Conservation (phyloP, 2,888 invertebrate genomes). For the Dusona sp. region DNA sequence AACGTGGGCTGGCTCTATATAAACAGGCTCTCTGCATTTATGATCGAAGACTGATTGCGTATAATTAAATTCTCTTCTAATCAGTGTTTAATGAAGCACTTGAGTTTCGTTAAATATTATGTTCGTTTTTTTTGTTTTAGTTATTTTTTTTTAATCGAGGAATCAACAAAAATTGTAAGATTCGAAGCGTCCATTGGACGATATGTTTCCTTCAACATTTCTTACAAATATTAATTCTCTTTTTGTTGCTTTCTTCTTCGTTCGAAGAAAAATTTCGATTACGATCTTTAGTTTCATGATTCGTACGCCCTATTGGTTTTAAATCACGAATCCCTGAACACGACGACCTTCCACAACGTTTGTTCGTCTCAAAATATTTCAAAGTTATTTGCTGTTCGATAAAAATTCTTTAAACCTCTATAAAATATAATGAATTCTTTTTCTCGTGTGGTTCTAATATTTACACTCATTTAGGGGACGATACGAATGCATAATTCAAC, state of each 20-base stretch:
- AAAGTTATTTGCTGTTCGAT: slow-evolving; percentile 13
- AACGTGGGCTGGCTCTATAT: slow-evolving; percentile 18
- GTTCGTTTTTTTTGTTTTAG: background rate
- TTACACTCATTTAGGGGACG: slow-evolving; percentile 65
- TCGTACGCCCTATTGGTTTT: background rate
- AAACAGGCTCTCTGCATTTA: slow-evolving; percentile 38
- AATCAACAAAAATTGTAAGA: slow-evolving; percentile 53
- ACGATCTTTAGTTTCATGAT: slow-evolving; percentile 32
- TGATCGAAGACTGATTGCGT: slow-evolving; percentile 53
- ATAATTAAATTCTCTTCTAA: slow-evolving; percentile 34
- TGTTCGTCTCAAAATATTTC: background rate
- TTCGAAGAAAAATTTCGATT: slow-evolving; percentile 30
- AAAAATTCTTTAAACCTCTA: slow-evolving; percentile 46
- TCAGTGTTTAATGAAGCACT: slow-evolving; percentile 58
- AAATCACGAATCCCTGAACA: background rate
- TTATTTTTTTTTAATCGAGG: slow-evolving; percentile 26
- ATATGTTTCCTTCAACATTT: slow-evolving; percentile 65
- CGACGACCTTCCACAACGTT: slow-evolving; percentile 15
- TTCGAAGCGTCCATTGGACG: slow-evolving; percentile 50
- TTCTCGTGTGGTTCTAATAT: slow-evolving; percentile 46
- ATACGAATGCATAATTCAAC: slow-evolving; percentile 52
- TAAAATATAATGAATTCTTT: slow-evolving; percentile 55
- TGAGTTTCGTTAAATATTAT: slow-evolving; percentile 43
- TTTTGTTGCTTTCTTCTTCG: background rate
- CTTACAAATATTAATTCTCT: slow-evolving; percentile 37